Conservation (phyloP, 1,140 invertebrate genomes). For the Meloidogyne chitwoodi region DNA sequence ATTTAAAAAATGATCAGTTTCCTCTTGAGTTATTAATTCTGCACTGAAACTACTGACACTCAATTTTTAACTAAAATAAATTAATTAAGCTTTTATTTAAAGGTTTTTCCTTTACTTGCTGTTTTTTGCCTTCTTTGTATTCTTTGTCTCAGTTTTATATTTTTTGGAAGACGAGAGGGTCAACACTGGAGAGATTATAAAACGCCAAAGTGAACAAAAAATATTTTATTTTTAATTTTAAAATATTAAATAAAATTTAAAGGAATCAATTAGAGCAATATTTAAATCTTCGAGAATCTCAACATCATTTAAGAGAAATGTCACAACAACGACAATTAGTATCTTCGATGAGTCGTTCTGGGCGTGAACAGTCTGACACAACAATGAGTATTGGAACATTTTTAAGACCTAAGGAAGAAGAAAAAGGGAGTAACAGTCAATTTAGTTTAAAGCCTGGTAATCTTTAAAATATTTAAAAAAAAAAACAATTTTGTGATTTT, state of each 20-base stretch:
- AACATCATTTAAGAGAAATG: slow-evolving; percentile 45
- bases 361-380: slow-evolving; percentile 12
- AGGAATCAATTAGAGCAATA: slow-evolving; percentile 48
- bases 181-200: slow-evolving; percentile 53
- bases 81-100: background rate
- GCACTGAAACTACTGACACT: background rate
- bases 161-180: slow-evolving; percentile 49
- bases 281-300: slow-evolving; percentile 41
- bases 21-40: background rate
- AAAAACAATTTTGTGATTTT: too few relatives aligned
- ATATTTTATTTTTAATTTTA: background rate
- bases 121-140: slow-evolving; percentile 39
- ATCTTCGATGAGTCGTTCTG: slow-evolving; percentile 26
- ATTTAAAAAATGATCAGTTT: background rate
- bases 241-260: slow-evolving; percentile 7
- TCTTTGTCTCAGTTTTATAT: slow-evolving; percentile 44
- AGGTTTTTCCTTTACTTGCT: slow-evolving; percentile 48
- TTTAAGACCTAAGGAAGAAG: slow-evolving; percentile 16
- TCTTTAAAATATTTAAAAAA: too few relatives aligned
- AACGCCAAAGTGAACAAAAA: slow-evolving; percentile 47
- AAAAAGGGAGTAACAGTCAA: background rate
- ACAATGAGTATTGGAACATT: slow-evolving; percentile 28
- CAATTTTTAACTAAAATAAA: background rate
- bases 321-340: slow-evolving; percentile 49
- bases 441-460: background rate